These are phyloP conservation scores for Daphoenositta chrysoptera DNA, from an alignment of 2,113 vertebrate species.

Conservation along the genomic window DNA sequence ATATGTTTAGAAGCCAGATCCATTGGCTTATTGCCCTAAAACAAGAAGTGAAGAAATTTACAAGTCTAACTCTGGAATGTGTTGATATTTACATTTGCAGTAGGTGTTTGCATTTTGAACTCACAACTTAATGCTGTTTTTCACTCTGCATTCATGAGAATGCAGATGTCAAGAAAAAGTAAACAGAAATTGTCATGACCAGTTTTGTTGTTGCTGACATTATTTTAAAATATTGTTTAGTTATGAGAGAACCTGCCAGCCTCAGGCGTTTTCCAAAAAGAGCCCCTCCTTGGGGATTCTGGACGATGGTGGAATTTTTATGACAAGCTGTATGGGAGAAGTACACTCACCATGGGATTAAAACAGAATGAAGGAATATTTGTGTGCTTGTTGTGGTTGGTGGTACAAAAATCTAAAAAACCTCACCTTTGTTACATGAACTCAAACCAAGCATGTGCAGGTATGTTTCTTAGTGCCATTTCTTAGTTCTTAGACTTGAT, in stretches of 20 bases:
- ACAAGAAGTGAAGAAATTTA: background rate
- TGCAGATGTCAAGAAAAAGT: background rate
- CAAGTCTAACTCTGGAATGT: background rate
- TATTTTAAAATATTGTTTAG: background rate
- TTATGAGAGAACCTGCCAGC: background rate
- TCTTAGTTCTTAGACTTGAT: background rate
- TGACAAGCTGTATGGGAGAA: rapidly evolving
- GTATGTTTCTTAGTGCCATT: background rate
- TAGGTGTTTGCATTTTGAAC: background rate
- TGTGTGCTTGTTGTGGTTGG: background rate
- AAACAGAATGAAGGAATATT: background rate
- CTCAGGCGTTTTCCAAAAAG: background rate
- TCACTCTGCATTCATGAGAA: background rate
- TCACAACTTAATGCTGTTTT: background rate
- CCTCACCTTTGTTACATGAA: background rate
- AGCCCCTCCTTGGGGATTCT: background rate
- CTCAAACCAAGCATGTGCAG: background rate
- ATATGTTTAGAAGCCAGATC: background rate
- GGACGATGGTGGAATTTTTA: background rate
- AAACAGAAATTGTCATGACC: background rate
- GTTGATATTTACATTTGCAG: background rate
- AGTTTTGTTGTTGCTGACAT: background rate
- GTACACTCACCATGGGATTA: rapidly evolving
- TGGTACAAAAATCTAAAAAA: background rate
- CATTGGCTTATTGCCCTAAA: background rate